These are phyloP conservation scores for Falcaria lacertinaria DNA, from an alignment of 2,888 invertebrate species.

Conservation along the genomic window DNA sequence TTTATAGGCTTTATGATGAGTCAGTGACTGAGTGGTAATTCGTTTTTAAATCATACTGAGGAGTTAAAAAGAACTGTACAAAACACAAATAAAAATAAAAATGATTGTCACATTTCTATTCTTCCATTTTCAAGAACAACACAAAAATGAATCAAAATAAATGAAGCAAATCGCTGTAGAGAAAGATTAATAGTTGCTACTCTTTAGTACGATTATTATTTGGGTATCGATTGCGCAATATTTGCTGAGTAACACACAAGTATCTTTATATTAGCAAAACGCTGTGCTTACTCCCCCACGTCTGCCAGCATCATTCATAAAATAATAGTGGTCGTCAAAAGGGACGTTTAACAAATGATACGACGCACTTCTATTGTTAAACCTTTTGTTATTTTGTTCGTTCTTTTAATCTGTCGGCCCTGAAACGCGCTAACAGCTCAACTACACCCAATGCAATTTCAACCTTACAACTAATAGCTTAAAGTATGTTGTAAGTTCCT, in stretches of 20 bases:
- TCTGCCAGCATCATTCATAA: constrained; percentile 68
- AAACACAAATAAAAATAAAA: no score
- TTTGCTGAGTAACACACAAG: constrained; percentile 1
- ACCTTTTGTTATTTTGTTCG: constrained; percentile 70
- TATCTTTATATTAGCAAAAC: constrained; percentile 33
- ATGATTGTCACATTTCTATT: no score
- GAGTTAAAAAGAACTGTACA: no score
- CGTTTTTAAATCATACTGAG: no score
- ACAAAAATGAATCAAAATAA: constrained; percentile 3
- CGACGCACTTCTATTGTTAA: constrained; percentile 72
- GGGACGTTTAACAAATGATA: constrained; percentile 79
- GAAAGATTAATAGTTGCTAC: neutral
- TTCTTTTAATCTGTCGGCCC: constrained; percentile 33
- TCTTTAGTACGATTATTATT: neutral
- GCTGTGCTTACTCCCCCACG: constrained; percentile 45
- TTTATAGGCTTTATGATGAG: no score
- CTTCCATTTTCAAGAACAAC: constrained; percentile 6
- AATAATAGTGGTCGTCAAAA: constrained; percentile 75
- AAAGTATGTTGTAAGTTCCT: constrained; percentile 15
- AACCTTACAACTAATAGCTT: constrained; percentile 8
- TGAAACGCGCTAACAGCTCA: constrained; percentile 34
- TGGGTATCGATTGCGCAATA: neutral
- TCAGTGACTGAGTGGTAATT: no score
- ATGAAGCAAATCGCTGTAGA: neutral
- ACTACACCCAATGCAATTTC: constrained; percentile 12